phyloP scores from a whole-genome alignment of 2,113 vertebrate genomes.

The Rhegmatorhina hoffmannsi region DNA sequence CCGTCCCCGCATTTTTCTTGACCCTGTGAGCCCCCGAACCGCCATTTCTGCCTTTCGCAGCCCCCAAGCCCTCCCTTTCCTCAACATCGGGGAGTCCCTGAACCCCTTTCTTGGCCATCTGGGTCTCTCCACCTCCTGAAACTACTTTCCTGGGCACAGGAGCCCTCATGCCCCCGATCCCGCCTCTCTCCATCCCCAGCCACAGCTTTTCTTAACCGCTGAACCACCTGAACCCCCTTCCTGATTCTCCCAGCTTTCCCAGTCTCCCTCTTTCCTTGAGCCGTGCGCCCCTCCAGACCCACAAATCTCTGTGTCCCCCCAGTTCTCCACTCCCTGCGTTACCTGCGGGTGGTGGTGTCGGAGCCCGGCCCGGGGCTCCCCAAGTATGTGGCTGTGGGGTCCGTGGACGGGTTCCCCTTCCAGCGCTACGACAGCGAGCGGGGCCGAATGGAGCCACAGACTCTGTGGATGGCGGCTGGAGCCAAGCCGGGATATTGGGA shows the following conservation, averaged over 20 bases:
- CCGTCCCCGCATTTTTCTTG: no score
- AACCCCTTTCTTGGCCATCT: neutral
- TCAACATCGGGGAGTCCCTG: no score
- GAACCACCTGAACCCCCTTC: no score
- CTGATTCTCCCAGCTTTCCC: neutral
- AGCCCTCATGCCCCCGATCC: no score
- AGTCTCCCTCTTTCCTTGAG: no score
- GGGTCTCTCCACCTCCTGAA: no score
- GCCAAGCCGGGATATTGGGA: neutral
- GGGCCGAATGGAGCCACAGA: fast-evolving
- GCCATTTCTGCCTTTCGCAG: no score
- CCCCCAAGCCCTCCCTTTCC: neutral
- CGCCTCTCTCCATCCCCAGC: no score
- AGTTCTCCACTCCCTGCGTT: neutral
- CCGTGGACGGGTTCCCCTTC: neutral
- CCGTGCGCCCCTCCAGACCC: no score
- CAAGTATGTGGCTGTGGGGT: fast-evolving
- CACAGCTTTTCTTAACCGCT: no score
- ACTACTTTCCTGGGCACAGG: no score
- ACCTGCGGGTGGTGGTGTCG: fast-evolving
- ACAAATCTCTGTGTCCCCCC: neutral
- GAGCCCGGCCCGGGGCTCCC: neutral
- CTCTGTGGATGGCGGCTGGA: neutral
- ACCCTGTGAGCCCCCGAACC: no score
- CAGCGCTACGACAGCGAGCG: neutral